A percentile compares a stretch with the other conserved stretches of the same genome.
phyloP scores from a whole-genome alignment of 1,140 invertebrate genomes.

The Bradynema listronoti region DNA sequence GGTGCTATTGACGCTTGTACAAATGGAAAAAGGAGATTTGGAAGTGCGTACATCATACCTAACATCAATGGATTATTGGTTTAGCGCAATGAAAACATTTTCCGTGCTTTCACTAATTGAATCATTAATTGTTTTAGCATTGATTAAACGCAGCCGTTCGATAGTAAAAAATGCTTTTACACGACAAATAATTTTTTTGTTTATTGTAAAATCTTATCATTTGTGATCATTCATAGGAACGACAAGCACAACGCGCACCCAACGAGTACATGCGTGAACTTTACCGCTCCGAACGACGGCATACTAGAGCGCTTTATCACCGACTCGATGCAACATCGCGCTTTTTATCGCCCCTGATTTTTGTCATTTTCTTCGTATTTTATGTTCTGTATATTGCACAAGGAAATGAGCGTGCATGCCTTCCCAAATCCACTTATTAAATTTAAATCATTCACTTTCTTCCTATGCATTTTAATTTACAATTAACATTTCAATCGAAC shows the following conservation, averaged over 20 bases:
- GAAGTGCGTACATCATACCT: slow-evolving; percentile 52
- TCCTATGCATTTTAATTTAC: not conserved
- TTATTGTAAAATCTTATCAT: not conserved
- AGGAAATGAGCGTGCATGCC: slow-evolving; percentile 37
- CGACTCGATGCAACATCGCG: slow-evolving; percentile 40
- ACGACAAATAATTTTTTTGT: slow-evolving; percentile 6
- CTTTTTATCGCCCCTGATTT: slow-evolving; percentile 52
- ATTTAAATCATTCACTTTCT: not conserved
- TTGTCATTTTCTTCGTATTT: slow-evolving; percentile 51
- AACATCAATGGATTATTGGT: slow-evolving; percentile 55
- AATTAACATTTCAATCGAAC: not conserved
- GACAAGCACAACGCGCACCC: slow-evolving; percentile 42
- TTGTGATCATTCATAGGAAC: slow-evolving; percentile 36
- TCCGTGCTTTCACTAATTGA: slow-evolving; percentile 51
- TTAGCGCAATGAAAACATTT: slow-evolving; percentile 53
- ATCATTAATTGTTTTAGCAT: slow-evolving; percentile 44
- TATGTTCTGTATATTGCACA: slow-evolving; percentile 51
- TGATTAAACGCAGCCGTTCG: slow-evolving; percentile 52
- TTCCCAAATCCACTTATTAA: slow-evolving; percentile 13
- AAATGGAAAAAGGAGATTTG: slow-evolving; percentile 56
- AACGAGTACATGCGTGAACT: slow-evolving; percentile 48
- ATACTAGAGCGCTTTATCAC: slow-evolving; percentile 49
- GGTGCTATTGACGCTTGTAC: slow-evolving; percentile 52
- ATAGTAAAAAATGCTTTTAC: slow-evolving; percentile 36
- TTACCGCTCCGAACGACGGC: slow-evolving; percentile 28